Conservation (phyloP, 1,140 invertebrate genomes). For the Uloborus diversus region DNA sequence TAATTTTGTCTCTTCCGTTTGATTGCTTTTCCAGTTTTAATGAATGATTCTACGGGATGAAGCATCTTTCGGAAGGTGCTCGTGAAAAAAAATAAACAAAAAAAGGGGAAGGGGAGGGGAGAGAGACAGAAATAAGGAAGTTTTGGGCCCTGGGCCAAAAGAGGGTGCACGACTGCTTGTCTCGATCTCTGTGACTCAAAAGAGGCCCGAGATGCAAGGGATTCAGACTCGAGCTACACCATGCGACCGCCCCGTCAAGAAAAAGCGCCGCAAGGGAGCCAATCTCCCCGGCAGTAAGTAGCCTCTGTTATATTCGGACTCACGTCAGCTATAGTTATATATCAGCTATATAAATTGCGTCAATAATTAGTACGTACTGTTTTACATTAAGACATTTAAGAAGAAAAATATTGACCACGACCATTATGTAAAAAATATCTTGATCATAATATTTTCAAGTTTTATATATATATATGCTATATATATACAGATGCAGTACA, state of each 20-base stretch:
- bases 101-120: not conserved
- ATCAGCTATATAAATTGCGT: no score
- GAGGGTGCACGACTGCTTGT: constrained; percentile 19
- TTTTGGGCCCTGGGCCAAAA: constrained; percentile 46
- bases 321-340: no score
- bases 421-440: no score
- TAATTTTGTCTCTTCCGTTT: no score
- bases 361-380: no score
- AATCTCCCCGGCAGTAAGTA: constrained; percentile 8
- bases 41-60: constrained; percentile 8
- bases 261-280: constrained; percentile 34
- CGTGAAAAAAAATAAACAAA: not conserved
- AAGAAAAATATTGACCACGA: no score
- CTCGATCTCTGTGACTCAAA: constrained; percentile 14
- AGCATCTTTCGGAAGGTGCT: not conserved
- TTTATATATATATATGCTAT: no score
- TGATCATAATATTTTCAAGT: no score
- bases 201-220: constrained; percentile 38
- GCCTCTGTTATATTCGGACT: no score
- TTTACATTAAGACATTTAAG: no score
- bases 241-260: constrained; percentile 50
- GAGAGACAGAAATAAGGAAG: constrained; percentile 31
- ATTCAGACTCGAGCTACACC: constrained; percentile 48
- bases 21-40: constrained; percentile 21
- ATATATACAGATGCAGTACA: no score